Evolutionary conservation across 1,140 invertebrate genomes (phyloP), one percentile per base, ranked within the genome.

Genomic region (Chlorops oryzae): DNA sequence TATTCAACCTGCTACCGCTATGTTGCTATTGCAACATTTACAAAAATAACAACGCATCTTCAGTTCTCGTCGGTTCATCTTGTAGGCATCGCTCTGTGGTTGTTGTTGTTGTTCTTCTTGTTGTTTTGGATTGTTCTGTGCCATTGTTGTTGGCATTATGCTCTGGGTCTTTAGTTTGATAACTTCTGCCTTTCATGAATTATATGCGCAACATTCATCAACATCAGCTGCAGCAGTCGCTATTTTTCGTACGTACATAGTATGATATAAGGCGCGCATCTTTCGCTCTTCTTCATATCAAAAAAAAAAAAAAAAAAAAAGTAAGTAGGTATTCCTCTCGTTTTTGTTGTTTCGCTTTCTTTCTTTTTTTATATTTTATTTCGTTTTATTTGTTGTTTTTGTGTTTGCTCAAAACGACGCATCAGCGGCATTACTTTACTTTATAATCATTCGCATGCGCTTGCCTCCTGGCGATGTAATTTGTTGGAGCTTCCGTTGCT

Each of bases 271-370:
- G 6, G 6, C n/a, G 18, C 35, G 35, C 35, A 6, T 13, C 35
- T 9, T 5, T 18, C n/a, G 35, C 35, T 15, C n/a, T 18, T 6
- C 13, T 38, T 38, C n/a, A 5, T 18, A 38, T 38, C 18, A 18
- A 13, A 38, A 15, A 15, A 15, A 38, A 38, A 38, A 18, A 6
- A 18, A 6, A 15, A 15, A 15, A n/a, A 9, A 32, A 32, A 17
- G 20, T 39, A 18, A 15, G 37, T 18, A 39, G n/a, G 5, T 7
- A 7, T 39, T 5, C 20, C 20, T 22, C 25, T 43, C 40, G 61
- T 56, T 44, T 38, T 32, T 59, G 50, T 56, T 44, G 17, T n/a
- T 59, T 61, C 59, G 61, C 59, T 62, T 59, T 57, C 48, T 59
- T 61, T 25, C 35, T 43, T 39, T 48, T 25, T 42, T 15, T 22